phyloP scores from a whole-genome alignment of 2,797 vertebrate genomes.

The Takifugu rubripes region DNA sequence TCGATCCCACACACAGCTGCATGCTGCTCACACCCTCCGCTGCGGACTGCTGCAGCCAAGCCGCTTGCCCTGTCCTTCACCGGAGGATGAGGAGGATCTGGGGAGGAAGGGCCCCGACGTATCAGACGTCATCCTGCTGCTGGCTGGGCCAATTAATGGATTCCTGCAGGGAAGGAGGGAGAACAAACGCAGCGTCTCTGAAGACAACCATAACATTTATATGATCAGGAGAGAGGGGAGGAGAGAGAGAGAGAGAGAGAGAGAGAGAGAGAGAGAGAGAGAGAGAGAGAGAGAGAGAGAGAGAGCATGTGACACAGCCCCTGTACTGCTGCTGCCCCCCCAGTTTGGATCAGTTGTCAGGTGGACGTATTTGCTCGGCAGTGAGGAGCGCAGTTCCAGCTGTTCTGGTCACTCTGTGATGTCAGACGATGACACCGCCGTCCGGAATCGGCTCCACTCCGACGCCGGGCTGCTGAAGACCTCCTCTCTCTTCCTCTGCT shows the following conservation, averaged over 20 bases:
- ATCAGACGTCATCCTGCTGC: background rate
- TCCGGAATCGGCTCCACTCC: constrained; percentile 20
- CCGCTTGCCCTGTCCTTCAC: constrained; percentile 49
- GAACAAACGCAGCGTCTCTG: background rate
- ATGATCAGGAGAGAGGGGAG: too few species aligned
- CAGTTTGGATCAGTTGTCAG: constrained; percentile 46
- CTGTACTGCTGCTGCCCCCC: constrained; percentile 33
- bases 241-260: background rate
- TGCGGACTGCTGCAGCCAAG: constrained; percentile 26
- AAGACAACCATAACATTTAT: too few species aligned
- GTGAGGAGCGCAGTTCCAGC: constrained; percentile 22
- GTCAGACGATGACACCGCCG: constrained; percentile 2
- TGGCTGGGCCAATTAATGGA: background rate
- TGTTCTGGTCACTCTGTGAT: constrained; percentile 22
- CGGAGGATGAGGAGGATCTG: constrained; percentile 13
- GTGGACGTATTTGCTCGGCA: constrained; percentile 33
- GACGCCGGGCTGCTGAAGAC: constrained; percentile 9
- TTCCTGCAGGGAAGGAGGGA: background rate
- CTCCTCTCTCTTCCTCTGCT: background rate
- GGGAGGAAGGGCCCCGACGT: constrained; percentile 16
- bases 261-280: too few species aligned
- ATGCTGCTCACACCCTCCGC: constrained; percentile 39
- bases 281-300: constrained; percentile 2
- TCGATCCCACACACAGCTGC: constrained; percentile 5
- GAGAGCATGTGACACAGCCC: constrained; percentile 40